Base-by-base conservation (phyloP, 2,888 invertebrate genomes). In the Eutolmus rufibarbis region DNA sequence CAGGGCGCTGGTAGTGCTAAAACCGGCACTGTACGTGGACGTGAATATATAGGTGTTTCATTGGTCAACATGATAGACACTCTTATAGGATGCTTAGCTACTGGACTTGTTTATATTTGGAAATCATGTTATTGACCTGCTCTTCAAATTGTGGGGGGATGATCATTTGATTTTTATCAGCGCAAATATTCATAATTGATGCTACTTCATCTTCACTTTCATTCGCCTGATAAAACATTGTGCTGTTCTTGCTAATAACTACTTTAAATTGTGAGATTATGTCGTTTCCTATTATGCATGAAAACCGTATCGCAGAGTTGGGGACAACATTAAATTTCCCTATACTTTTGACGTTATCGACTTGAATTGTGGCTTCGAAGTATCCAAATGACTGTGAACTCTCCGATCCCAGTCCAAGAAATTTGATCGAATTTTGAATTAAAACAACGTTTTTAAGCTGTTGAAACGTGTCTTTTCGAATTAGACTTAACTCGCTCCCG, bases 21-120 rank as follows among this genome's bases (percentile, higher is more conserved):
- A n/a, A n/a, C n/a, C n/a, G 82, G 82, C 9, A 82, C 34, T 16
- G 56, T n/a, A n/a, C n/a, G 81, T 81, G 56, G 81, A 14, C 56
- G 40, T n/a, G 51, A 56, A 31, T 56, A 81, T 28, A 81, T 56
- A 31, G n/a, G 28, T 56, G n/a, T 31, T 56, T 51, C 56, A 23
- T 34, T 56, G 56, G 23, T 81, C 19, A 51, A n/a, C 23, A 91
- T 86, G 16, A 91, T 90, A 56, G 89, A 89, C 88, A 86, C 56
- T 56, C 14, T 46, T 28, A 77, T n/a, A 56, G 51, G 31, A n/a
- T 12, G n/a, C n/a, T 28, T 7, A 3, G 16, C 31, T 19, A 5
- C 23, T 23, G 16, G 46, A 51, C n/a, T 28, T 28, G 34, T 28
- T 51, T 56, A 16, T 81, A 81, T 3, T 81, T 31, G 14, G 46